Conservation (phyloP, 2,797 vertebrate genomes). For the Cirrhinus mrigala region DNA sequence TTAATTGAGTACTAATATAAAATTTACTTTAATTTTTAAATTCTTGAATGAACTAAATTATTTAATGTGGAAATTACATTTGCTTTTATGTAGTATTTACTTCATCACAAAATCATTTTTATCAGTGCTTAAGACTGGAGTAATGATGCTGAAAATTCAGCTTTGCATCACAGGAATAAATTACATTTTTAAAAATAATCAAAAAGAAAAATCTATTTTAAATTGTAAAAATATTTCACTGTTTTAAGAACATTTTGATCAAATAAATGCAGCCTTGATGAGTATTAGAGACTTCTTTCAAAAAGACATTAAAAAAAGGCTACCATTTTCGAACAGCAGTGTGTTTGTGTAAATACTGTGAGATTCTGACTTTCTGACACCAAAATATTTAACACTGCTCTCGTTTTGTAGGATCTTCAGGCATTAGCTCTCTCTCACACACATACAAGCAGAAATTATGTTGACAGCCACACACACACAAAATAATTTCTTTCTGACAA, state of each 20-base stretch:
- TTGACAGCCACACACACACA: constrained; percentile 12
- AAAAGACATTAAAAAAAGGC: too few relatives aligned
- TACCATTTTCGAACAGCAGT: neutral
- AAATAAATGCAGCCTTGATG: neutral
- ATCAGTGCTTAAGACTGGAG: neutral
- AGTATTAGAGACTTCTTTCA: neutral
- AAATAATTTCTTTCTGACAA: constrained; percentile 37
- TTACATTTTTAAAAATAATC: neutral
- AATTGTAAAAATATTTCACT: neutral
- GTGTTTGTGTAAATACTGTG: neutral
- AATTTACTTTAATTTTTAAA: too few relatives aligned
- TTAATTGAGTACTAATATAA: too few relatives aligned
- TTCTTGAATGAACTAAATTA: too few relatives aligned
- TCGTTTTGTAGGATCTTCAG: neutral
- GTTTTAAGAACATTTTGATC: neutral
- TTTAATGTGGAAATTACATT: too few relatives aligned
- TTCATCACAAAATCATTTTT: too few relatives aligned
- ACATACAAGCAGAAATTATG: constrained; percentile 29
- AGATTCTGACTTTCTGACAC: neutral
- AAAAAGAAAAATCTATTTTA: neutral
- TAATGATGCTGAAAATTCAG: neutral
- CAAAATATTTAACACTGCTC: constrained; percentile 14
- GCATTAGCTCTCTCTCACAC: neutral
- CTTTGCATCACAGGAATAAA: neutral
- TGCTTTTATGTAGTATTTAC: too few relatives aligned